Evolutionary conservation across 2,888 invertebrate species (phyloP).

Genomic region (Sclerodermus sp.): DNA sequence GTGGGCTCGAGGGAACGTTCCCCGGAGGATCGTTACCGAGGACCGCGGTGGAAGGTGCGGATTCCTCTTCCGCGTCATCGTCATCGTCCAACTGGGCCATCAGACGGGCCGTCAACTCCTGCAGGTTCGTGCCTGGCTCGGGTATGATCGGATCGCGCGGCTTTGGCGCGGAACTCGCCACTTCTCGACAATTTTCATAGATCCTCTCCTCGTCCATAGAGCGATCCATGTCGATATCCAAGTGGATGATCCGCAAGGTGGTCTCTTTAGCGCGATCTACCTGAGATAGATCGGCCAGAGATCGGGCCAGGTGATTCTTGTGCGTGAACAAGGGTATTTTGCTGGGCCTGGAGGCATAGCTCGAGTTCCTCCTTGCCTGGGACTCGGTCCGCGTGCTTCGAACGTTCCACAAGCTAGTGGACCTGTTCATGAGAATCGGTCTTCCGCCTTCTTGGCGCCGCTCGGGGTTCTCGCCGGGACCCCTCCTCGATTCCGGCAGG

Average conservation of each 20-base stretch:
- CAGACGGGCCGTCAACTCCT: constrained; percentile 46
- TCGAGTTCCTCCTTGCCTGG: constrained; percentile 7
- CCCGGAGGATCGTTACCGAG: too few relatives aligned
- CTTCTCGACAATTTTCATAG: constrained; percentile 45
- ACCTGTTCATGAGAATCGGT: constrained; percentile 35
- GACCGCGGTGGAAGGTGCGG: constrained; percentile 8
- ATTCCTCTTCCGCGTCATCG: constrained; percentile 36
- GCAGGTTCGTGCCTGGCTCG: constrained; percentile 29
- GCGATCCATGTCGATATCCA: constrained; percentile 43
- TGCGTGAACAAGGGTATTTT: constrained; percentile 49
- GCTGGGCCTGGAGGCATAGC: constrained; percentile 40
- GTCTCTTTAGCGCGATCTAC: constrained; percentile 49
- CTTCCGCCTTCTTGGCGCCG: not conserved
- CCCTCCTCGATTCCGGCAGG: too few relatives aligned
- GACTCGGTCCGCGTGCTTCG: constrained; percentile 17
- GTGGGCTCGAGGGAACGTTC: too few relatives aligned
- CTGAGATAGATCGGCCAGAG: constrained; percentile 52
- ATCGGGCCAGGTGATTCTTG: constrained; percentile 37
- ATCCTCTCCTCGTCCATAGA: constrained; percentile 45
- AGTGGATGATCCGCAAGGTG: constrained; percentile 10
- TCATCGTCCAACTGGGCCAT: constrained; percentile 50
- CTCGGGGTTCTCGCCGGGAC: not conserved
- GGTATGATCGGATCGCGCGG: too few relatives aligned
- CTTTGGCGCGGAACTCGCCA: constrained; percentile 36
- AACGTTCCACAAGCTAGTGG: constrained; percentile 51